Conservation (phyloP, 2,113 vertebrate species). For the Anarrhichthys ocellatus region DNA sequence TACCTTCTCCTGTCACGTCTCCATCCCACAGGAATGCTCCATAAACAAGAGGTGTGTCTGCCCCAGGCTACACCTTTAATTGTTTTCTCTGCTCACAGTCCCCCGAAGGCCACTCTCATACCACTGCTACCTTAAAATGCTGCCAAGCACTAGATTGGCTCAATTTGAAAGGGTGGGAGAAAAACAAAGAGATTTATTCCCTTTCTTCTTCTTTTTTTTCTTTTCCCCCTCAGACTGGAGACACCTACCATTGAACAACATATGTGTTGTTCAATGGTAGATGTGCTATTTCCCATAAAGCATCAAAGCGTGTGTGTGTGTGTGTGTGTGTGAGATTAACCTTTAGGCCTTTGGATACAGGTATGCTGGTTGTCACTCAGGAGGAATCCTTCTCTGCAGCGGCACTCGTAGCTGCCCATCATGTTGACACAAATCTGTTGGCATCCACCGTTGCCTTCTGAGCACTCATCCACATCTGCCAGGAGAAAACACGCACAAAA, state of each 20-base stretch:
- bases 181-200: slow-evolving; percentile 64
- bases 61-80: slow-evolving; percentile 76
- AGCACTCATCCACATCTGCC: slow-evolving; percentile 96
- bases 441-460: slow-evolving; percentile 95
- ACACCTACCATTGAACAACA: slow-evolving; percentile 45
- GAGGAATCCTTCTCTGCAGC: slow-evolving; percentile 96
- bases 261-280: no score
- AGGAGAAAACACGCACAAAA: slow-evolving; percentile 44
- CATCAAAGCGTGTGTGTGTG: slow-evolving; percentile 7
- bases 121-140: slow-evolving; percentile 64
- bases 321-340: slow-evolving; percentile 73
- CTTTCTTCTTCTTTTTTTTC: neutral
- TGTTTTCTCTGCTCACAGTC: slow-evolving; percentile 72
- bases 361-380: slow-evolving; percentile 99
- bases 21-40: slow-evolving; percentile 74
- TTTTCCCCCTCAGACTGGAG: slow-evolving; percentile 37
- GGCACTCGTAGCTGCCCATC: slow-evolving; percentile 99
- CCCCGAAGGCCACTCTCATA: slow-evolving; percentile 61
- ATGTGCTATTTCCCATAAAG: slow-evolving; percentile 16
- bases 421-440: slow-evolving; percentile 99
- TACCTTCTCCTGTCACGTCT: slow-evolving; percentile 62
- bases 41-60: slow-evolving; percentile 76
- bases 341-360: slow-evolving; percentile 98
- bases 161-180: slow-evolving; percentile 63
- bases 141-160: slow-evolving; percentile 68